phyloP scores from a whole-genome alignment of 2,797 vertebrate species.

The Melanotaenia trifasciata region DNA sequence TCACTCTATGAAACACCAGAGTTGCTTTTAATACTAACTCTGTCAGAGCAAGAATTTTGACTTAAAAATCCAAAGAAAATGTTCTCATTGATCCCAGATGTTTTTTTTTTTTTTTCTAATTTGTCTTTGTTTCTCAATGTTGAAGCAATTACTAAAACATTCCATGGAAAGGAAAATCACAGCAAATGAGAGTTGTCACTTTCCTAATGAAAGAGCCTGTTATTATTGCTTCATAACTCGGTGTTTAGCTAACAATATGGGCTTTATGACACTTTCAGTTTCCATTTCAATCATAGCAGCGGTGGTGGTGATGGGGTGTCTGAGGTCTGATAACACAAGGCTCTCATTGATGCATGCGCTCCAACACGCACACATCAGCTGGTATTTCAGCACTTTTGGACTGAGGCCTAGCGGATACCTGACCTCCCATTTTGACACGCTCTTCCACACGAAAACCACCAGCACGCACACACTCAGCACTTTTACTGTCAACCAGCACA shows the following conservation, averaged over 20 bases:
- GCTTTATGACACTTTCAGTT: conserved; percentile 72
- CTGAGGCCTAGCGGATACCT: conserved; percentile 43
- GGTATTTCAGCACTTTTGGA: conserved; percentile 52
- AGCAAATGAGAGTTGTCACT: conserved; percentile 67
- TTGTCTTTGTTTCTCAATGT: conserved; percentile 46
- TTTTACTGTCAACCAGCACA: conserved; percentile 28
- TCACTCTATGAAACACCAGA: neutral
- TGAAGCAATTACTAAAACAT: conserved; percentile 71
- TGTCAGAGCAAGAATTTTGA: conserved; percentile 44
- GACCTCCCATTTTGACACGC: conserved; percentile 44
- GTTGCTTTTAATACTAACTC: conserved; percentile 21
- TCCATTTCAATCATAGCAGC: conserved; percentile 65
- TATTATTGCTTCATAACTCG: conserved; percentile 70
- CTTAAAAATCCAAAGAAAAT: conserved; percentile 54
- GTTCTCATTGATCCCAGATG: conserved; percentile 68
- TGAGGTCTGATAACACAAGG: conserved; percentile 68
- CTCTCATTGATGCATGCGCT: conserved; percentile 60
- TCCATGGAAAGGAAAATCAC: conserved; percentile 61
- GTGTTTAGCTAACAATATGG: conserved; percentile 64
- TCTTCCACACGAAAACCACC: conserved; percentile 17
- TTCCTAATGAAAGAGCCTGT: conserved; percentile 70
- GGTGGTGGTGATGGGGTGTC: neutral
- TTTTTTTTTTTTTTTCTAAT: conserved; percentile 20
- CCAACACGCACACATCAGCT: conserved; percentile 29
- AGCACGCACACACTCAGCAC: conserved; percentile 6